Conservation (phyloP, 2,113 vertebrate genomes). For the Oncorhynchus nerka region DNA sequence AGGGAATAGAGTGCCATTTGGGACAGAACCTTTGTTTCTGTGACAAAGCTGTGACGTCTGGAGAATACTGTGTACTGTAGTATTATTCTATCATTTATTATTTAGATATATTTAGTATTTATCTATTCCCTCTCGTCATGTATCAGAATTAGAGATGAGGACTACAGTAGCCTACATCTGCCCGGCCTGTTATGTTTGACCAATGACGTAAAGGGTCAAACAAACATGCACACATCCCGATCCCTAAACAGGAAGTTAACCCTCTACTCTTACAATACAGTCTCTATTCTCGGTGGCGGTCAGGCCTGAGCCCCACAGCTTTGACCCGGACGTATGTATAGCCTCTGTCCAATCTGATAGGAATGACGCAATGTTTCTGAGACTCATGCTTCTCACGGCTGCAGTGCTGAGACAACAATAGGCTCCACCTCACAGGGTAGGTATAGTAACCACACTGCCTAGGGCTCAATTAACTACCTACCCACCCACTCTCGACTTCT, state of each 20-base stretch:
- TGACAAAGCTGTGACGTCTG: no score
- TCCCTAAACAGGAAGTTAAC: not conserved
- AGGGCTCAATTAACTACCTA: not conserved
- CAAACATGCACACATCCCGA: not conserved
- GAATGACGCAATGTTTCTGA: no score
- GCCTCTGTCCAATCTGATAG: not conserved
- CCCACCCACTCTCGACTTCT: not conserved
- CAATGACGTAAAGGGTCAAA: no score
- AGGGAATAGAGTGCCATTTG: no score
- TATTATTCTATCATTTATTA: no score
- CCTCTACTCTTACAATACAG: not conserved
- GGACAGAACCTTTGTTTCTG: no score
- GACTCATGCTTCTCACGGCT: not conserved
- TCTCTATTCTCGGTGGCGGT: not conserved
- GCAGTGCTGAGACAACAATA: not conserved
- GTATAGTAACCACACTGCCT: not conserved
- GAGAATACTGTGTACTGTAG: no score
- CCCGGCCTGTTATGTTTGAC: no score
- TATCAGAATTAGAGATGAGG: no score
- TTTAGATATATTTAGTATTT: no score
- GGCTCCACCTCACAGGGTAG: not conserved
- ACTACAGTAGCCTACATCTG: no score
- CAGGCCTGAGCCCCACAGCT: not conserved
- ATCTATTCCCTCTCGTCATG: no score
- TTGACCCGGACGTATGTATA: not conserved